Percentiles rank a stretch among this genome's conserved stretches.
Evolutionary conservation across 2,113 vertebrate species (phyloP).

Genomic region (Amia ocellicauda): DNA sequence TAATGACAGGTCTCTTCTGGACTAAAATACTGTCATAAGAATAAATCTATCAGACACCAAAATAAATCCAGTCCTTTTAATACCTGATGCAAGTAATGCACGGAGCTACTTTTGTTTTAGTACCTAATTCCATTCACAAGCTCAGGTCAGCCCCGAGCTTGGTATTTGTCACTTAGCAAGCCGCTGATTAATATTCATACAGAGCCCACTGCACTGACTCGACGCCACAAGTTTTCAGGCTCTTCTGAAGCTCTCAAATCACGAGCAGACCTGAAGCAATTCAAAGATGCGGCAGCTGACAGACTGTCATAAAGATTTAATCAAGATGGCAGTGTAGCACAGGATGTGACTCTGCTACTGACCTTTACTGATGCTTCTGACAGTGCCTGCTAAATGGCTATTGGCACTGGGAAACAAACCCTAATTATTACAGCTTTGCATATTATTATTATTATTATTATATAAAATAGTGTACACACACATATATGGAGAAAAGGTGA

Average conservation of each 20-base stretch:
- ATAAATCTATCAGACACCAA: conserved; percentile 1
- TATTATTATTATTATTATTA: no score
- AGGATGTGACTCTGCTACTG: conserved; percentile 15
- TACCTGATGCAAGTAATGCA: conserved; percentile 11
- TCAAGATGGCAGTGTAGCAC: conserved; percentile 20
- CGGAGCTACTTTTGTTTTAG: conserved; percentile 31
- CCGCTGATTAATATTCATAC: conserved; percentile 28
- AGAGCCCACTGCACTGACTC: conserved; percentile 7
- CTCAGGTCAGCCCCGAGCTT: conserved; percentile 2
- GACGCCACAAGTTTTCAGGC: background rate
- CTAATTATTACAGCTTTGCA: no score
- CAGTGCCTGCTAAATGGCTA: background rate
- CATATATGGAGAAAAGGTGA: no score
- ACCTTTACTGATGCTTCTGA: conserved; percentile 21
- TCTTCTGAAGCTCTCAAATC: conserved; percentile 4
- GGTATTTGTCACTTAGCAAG: conserved; percentile 16
- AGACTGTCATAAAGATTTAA: conserved; percentile 29
- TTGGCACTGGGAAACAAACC: background rate
- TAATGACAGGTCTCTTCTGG: background rate
- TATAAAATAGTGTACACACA: no score
- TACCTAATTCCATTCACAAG: conserved; percentile 30
- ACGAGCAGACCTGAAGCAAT: conserved; percentile 1
- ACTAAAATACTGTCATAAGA: background rate
- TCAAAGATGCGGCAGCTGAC: conserved; percentile 9
- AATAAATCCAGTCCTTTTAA: conserved; percentile 26